Evolutionary conservation across 92 coral and sea anemone genomes (phyloP).

Genomic region (Porites cylindrica): DNA sequence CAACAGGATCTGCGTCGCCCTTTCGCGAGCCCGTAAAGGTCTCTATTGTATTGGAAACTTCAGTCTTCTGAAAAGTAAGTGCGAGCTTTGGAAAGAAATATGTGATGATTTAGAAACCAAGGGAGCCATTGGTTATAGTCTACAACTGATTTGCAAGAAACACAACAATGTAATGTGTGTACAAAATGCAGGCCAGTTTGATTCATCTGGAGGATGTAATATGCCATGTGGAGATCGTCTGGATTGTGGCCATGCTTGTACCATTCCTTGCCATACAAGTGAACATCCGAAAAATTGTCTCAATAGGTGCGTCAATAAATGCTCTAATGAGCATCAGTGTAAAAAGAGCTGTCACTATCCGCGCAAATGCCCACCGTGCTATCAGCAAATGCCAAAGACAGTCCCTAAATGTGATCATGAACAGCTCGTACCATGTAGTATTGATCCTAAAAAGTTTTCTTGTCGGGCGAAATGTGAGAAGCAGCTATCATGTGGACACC

Average conservation of each 20-base stretch:
- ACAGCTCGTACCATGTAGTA: slow-evolving; percentile 21
- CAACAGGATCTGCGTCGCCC: slow-evolving; percentile 86
- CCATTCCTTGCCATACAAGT: background rate
- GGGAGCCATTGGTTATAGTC: slow-evolving; percentile 28
- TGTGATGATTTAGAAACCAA: slow-evolving; percentile 57
- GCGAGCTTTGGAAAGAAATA: slow-evolving; percentile 67
- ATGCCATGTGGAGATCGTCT: slow-evolving; percentile 27
- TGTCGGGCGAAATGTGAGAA: slow-evolving; percentile 70
- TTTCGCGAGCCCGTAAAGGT: slow-evolving; percentile 79
- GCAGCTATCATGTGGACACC: slow-evolving; percentile 6
- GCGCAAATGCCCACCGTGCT: background rate
- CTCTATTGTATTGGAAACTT: slow-evolving; percentile 81
- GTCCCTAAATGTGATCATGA: slow-evolving; percentile 41
- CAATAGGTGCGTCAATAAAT: slow-evolving; percentile 7
- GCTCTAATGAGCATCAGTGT: slow-evolving; percentile 28
- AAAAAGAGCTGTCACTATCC: slow-evolving; percentile 3
- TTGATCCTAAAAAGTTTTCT: slow-evolving; percentile 42
- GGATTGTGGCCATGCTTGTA: slow-evolving; percentile 33
- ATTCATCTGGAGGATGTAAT: background rate
- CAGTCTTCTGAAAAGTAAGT: slow-evolving; percentile 44
- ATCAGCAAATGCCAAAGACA: background rate
- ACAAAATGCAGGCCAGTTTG: background rate
- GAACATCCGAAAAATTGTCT: background rate
- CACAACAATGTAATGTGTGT: slow-evolving; percentile 18
- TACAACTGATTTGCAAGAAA: slow-evolving; percentile 14